A percentile compares a stretch with the other conserved stretches of the same genome.
Evolutionary conservation across 2,113 vertebrate species (phyloP).

Genomic region (Pantherophis guttatus): DNA sequence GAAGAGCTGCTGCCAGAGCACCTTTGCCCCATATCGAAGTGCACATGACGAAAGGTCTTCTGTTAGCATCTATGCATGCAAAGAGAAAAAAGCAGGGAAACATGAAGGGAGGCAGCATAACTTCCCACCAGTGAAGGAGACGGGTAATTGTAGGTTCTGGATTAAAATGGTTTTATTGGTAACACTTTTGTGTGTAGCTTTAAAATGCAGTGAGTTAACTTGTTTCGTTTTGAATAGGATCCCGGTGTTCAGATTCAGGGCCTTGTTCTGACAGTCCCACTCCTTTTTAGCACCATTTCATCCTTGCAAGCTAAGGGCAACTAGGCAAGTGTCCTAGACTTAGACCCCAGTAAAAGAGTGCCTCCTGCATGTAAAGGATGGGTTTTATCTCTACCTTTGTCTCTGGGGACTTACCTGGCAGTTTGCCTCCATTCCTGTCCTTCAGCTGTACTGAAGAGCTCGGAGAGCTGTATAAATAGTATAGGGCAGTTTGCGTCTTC

Average conservation of each 20-base stretch:
- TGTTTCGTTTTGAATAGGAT: not conserved
- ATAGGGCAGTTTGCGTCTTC: not conserved
- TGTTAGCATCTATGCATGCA: not conserved
- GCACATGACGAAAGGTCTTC: not conserved
- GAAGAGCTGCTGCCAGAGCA: not conserved
- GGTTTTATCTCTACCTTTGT: accelerated
- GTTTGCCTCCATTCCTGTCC: constrained; percentile 71
- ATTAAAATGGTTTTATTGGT: not conserved
- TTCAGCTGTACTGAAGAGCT: constrained; percentile 60
- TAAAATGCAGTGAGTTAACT: not conserved
- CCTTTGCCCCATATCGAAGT: not conserved
- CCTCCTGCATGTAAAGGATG: not conserved
- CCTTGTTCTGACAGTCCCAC: not conserved
- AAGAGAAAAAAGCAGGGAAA: not conserved
- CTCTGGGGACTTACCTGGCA: constrained; percentile 64
- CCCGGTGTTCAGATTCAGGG: not conserved
- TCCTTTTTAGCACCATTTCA: not conserved
- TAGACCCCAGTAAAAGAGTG: not conserved
- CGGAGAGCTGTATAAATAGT: constrained; percentile 78
- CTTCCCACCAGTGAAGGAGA: not conserved
- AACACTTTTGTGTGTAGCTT: not conserved
- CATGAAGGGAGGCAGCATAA: not conserved
- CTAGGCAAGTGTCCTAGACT: not conserved
- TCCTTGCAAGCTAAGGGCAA: not conserved
- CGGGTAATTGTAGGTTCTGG: not conserved